Base-by-base conservation (phyloP, 2,888 invertebrate species). In the Harpalus rubripes region DNA sequence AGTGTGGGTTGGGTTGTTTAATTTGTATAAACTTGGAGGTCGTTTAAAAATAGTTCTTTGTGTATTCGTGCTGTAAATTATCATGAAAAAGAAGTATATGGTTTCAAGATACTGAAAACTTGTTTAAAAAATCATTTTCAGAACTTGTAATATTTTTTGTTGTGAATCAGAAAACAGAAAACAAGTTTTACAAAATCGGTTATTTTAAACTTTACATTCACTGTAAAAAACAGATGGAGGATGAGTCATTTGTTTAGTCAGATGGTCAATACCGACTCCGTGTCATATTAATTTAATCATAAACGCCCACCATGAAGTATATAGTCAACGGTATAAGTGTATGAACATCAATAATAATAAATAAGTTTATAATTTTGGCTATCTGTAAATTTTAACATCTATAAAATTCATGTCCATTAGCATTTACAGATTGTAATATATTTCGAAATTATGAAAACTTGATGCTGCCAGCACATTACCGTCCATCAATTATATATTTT, bases 201-300 rank as follows among this genome's bases (percentile, higher is more conserved):
- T 63, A 63, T 63, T 63, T 63, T 63, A 63, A 63, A 63, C 63
- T 63, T 26, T 26, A 63, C 63, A 63, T 63, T 63, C 63, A 63
- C 63, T 18, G 18, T 8, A 18, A 22, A 63, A 52, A 22, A 63
- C 22, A 63, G 63, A 63, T 63, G 18, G 22, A 12, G 12, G 10
- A 52, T 52, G 44, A 52, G 44, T 52, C 44, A 52, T 52, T 52
- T 52, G 12, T 52, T 52, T 52, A 52, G 44, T 52, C 44, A 52
- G 44, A 52, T 52, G 44, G 44, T 52, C 44, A 52, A 52, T 52
- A 52, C 44, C 5, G 44, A 52, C 44, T 52, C 44, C 10, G 4
- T 52, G 44, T 52, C 44, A 52, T 52, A 52, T 52, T 52, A 52
- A 12, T 52, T 10, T 52, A 52, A 52, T 52, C 44, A 52, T 0